Evolutionary conservation across 2,888 invertebrate species (phyloP), one percentile per base, ranked within the genome.

Genomic region (Emesis russula): DNA sequence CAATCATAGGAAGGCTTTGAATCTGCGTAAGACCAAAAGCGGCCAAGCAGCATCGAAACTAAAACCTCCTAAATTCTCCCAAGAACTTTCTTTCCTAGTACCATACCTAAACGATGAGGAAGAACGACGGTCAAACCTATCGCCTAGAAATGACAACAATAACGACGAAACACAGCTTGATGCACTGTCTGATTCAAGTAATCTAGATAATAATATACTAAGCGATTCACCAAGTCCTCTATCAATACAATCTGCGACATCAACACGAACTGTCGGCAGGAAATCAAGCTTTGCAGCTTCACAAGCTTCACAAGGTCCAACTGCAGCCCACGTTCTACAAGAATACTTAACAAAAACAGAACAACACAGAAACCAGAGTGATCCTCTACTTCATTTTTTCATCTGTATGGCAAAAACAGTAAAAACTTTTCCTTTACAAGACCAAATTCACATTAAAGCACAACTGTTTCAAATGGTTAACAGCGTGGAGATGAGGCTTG

Each of bases 21-120:
- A 88, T 83, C 80, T 91, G 73, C 83, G 91, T 70, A 90, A 91
- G 81, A 93, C 91, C 73, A 92, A 90, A 89, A 88, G 88, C 78
- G 92, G 89, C 76, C 88, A 93, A 86, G 90, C 91, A 74, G 92
- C 91, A 77, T 82, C 86, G 81, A 88, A 90, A 85, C 36, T 89
- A 83, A 92, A 91, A 88, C 66, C 80, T 48, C 88, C 90, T 74
- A 93, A 91, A 89, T 94, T 83, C 86, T 79, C 41, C 81, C 68
- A 90, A 89, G 88, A 91, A 75, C 85, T 92, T 38, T 25, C 78
- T 79, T 91, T 90, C 79, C 85, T 92, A 74, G 66, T 78, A 66
- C 88, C 91, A 83, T 91, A 85, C 85, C 68, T 88, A 82, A 86
- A 86, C 73, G 91, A 92, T 81, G 88, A 90, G 71, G 88, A 90